phyloP scores from a whole-genome alignment of 2,113 vertebrate genomes.

The Vulpes lagopus region DNA sequence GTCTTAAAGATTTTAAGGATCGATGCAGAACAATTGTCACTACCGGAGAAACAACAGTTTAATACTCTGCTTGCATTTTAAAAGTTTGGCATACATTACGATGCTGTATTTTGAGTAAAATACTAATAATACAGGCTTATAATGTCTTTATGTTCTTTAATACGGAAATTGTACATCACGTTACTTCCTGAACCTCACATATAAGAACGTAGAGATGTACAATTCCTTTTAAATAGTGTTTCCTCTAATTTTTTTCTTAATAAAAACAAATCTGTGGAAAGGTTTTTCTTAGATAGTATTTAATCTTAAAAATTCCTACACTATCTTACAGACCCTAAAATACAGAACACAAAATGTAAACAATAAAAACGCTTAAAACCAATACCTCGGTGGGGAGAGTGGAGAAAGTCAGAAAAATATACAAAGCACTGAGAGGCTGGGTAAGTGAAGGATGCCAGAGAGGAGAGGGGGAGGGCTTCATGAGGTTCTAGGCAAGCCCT shows the following conservation, averaged over 20 bases:
- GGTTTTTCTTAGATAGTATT: not conserved
- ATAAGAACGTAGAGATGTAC: not conserved
- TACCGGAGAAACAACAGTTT: not conserved
- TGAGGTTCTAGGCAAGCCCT: slow-evolving; percentile 85
- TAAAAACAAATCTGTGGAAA: slow-evolving; percentile 39
- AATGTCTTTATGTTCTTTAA: not conserved
- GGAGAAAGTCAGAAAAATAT: slow-evolving; percentile 60
- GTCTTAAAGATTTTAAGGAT: not conserved
- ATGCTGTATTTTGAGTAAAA: not conserved
- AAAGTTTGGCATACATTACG: not conserved
- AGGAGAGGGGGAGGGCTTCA: slow-evolving; percentile 78
- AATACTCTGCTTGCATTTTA: not conserved
- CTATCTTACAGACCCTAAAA: not conserved
- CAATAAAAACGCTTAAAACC: slow-evolving; percentile 43
- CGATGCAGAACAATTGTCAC: not conserved
- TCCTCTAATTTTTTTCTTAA: not conserved
- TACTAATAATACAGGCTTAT: not conserved
- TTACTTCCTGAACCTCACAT: not conserved
- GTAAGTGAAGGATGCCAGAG: slow-evolving; percentile 16
- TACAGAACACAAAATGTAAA: slow-evolving; percentile 42
- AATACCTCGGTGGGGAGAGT: not conserved
- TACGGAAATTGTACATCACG: not conserved
- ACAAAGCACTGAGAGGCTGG: slow-evolving; percentile 61
- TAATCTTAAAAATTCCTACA: slow-evolving; percentile 31
- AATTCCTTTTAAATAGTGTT: not conserved